Percentiles rank a stretch among this genome's conserved stretches.
Conservation (phyloP, 1,140 invertebrate species). For the Argopecten irradians region DNA sequence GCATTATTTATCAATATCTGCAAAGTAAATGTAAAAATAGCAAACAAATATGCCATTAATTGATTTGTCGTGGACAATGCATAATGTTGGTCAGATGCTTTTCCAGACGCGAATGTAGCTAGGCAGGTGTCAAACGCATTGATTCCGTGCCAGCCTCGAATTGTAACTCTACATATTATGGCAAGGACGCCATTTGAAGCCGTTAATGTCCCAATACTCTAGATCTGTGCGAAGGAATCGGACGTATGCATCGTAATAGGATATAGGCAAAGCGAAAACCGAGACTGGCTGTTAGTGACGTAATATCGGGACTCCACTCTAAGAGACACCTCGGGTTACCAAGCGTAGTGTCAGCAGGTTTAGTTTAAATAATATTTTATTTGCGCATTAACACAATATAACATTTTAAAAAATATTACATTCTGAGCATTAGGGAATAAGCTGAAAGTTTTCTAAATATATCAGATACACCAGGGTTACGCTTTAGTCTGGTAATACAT, state of each 20-base stretch:
- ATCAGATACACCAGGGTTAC: not conserved
- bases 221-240: not conserved
- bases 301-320: not conserved
- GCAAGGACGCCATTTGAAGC: not conserved
- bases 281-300: not conserved
- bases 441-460: not conserved
- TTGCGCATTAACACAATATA: not conserved
- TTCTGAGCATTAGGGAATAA: not conserved
- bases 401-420: not conserved
- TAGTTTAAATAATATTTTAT: not conserved
- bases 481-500: not conserved
- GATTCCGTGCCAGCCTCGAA: not conserved
- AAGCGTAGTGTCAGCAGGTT: not conserved
- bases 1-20: no score
- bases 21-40: not conserved
- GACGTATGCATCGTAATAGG: not conserved
- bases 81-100: not conserved
- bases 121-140: constrained; percentile 14
- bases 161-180: no score
- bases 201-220: not conserved
- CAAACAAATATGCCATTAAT: not conserved
- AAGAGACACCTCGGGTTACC: not conserved
- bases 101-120: not conserved
- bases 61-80: not conserved
- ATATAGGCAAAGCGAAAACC: not conserved